Conservation (phyloP, 2,888 invertebrate genomes). For the Vesta saturnalis region DNA sequence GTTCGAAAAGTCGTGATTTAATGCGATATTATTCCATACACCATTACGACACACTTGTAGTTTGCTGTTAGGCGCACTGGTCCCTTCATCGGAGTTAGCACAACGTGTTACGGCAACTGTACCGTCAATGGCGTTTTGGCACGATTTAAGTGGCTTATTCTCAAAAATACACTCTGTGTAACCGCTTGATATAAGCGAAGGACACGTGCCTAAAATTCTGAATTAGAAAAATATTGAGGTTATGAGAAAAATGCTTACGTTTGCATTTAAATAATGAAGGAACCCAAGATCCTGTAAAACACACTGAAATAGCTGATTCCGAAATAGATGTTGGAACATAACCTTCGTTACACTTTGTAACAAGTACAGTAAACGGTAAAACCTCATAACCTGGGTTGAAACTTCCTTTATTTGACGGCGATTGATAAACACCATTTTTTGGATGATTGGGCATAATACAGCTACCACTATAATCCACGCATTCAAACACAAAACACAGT, state of each 20-base stretch:
- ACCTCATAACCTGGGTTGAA: constrained; percentile 40
- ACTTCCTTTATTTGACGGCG: no score
- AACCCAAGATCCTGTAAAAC: constrained; percentile 20
- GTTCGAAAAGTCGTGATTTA: constrained; percentile 1
- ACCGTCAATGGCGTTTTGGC: constrained; percentile 41
- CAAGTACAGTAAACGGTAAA: constrained; percentile 36
- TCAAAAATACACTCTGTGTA: constrained; percentile 15
- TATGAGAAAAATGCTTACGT: constrained; percentile 15
- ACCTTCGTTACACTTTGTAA: constrained; percentile 38
- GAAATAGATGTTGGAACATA: constrained; percentile 2
- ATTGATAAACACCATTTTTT: constrained; percentile 38
- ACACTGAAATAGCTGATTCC: constrained; percentile 7
- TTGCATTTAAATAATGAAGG: constrained; percentile 5
- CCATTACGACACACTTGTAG: constrained; percentile 20
- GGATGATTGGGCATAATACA: constrained; percentile 46
- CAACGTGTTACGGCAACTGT: constrained; percentile 47
- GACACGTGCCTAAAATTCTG: constrained; percentile 14
- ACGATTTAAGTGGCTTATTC: constrained; percentile 11
- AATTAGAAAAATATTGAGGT: background rate
- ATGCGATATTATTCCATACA: constrained; percentile 13
- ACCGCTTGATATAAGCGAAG: background rate
- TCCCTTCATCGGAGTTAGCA: constrained; percentile 46
- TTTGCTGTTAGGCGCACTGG: background rate
- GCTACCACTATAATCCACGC: background rate
- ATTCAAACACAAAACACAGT: no score